Evolutionary conservation across 2,113 vertebrate species (phyloP).

Genomic region (Arvicanthis niloticus): DNA sequence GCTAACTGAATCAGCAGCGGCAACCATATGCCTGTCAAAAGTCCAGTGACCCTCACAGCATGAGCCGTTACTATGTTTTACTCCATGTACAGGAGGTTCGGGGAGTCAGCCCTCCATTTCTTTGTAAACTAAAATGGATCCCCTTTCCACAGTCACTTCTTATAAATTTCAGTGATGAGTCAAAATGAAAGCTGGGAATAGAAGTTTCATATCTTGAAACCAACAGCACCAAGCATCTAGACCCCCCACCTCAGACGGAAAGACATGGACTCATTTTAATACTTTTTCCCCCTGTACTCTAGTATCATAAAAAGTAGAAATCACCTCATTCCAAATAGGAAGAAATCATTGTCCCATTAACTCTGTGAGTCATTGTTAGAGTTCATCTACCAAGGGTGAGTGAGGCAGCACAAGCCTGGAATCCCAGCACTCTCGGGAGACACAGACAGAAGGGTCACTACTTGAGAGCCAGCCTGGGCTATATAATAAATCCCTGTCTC

Average conservation of each 20-base stretch:
- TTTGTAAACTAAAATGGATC: constrained; percentile 16
- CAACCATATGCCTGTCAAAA: neutral
- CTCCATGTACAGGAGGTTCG: neutral
- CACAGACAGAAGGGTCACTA: neutral
- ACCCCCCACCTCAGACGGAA: neutral
- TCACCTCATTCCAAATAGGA: neutral
- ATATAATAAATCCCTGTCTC: neutral
- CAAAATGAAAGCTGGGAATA: neutral
- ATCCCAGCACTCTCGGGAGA: neutral
- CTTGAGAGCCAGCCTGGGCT: neutral
- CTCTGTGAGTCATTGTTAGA: neutral
- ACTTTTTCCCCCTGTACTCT: neutral
- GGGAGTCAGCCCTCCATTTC: neutral
- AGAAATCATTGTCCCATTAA: neutral
- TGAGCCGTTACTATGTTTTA: neutral
- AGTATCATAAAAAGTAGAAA: neutral
- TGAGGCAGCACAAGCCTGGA: too few relatives aligned
- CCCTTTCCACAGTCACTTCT: neutral
- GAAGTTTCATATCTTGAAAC: neutral
- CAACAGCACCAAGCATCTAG: neutral
- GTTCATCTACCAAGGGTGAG: neutral
- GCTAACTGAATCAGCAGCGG: neutral
- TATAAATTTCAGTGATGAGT: neutral
- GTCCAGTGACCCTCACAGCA: neutral
- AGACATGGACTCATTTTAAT: neutral